Conservation (phyloP, 1,140 invertebrate species). For the Drosophila kepulauana region DNA sequence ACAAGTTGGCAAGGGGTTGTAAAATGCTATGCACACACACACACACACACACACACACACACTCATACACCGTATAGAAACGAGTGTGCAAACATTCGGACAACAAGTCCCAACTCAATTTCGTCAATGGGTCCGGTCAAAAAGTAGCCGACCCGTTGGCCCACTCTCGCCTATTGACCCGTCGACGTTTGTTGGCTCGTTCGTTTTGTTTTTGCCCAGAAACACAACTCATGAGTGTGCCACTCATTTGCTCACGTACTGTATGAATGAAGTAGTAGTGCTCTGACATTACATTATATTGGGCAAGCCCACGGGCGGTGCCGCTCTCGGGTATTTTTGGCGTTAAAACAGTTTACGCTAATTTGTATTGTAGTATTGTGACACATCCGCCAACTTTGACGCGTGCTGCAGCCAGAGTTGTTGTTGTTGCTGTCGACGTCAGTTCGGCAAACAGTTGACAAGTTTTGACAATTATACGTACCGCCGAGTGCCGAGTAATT, state of each 20-base stretch:
- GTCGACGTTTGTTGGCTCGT: slow-evolving; percentile 43
- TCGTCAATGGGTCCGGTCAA: slow-evolving; percentile 58
- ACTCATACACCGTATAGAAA: not conserved
- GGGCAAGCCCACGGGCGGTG: slow-evolving; percentile 48
- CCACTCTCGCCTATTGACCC: slow-evolving; percentile 18
- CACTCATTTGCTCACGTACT: slow-evolving; percentile 34
- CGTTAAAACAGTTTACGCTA: slow-evolving; percentile 83
- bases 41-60: not conserved
- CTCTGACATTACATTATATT: slow-evolving; percentile 21
- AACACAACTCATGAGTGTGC: slow-evolving; percentile 11
- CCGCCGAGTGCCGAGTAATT: slow-evolving; percentile 47
- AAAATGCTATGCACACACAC: slow-evolving; percentile 56
- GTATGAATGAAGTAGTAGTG: not conserved
- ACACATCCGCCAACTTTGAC: slow-evolving; percentile 62
- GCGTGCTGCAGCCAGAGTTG: slow-evolving; percentile 45
- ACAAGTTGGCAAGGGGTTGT: slow-evolving; percentile 65
- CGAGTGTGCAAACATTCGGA: slow-evolving; percentile 32
- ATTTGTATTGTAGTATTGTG: slow-evolving; percentile 65
- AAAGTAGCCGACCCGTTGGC: slow-evolving; percentile 15
- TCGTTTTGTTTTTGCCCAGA: not conserved
- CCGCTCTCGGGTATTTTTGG: slow-evolving; percentile 32
- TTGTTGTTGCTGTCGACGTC: not conserved
- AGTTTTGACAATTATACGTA: slow-evolving; percentile 71
- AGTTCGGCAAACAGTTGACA: slow-evolving; percentile 67
- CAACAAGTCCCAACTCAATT: slow-evolving; percentile 36